A percentile compares a stretch with the other conserved stretches of the same genome.
These are phyloP conservation scores for Nephrotoma flavescens DNA, from an alignment of 2,888 invertebrate genomes.

Conservation along the genomic window DNA sequence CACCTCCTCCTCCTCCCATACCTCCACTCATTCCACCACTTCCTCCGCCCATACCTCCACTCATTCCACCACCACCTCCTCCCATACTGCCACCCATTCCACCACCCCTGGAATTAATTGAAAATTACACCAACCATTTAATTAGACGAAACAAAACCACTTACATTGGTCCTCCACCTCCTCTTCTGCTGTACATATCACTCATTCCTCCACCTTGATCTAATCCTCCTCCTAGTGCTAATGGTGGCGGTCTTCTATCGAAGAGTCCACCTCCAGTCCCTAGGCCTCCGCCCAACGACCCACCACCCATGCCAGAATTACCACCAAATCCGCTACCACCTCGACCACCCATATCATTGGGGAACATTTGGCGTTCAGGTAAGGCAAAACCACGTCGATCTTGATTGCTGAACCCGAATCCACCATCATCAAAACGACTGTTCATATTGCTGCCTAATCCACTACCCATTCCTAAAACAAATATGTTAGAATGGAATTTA, in stretches of 20 bases:
- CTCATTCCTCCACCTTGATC: conserved; percentile 16
- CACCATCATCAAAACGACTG: conserved; percentile 5
- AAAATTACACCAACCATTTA: not conserved
- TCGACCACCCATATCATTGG: conserved; percentile 7
- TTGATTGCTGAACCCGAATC: conserved; percentile 17
- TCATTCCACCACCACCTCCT: conserved; percentile 19
- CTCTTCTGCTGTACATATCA: conserved; percentile 37
- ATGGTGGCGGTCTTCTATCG: conserved; percentile 18
- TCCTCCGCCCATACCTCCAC: conserved; percentile 13
- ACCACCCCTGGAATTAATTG: conserved; percentile 20
- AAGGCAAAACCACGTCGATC: conserved; percentile 28
- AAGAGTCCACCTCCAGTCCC: conserved; percentile 16
- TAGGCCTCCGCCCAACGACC: conserved; percentile 7
- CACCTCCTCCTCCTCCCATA: conserved; percentile 17
- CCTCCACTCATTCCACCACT: conserved; percentile 19
- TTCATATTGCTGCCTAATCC: conserved; percentile 2
- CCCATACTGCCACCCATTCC: conserved; percentile 15
- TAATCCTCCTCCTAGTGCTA: conserved; percentile 28
- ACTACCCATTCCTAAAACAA: not conserved
- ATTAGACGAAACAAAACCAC: not conserved
- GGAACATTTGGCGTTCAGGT: conserved; percentile 15
- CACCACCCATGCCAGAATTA: conserved; percentile 7
- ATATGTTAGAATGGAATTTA: not conserved
- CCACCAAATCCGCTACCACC: conserved; percentile 10
- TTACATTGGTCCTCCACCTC: conserved; percentile 23